Conservation (phyloP, 2,888 invertebrate species). For the Rhagophthalmus giganteus region DNA sequence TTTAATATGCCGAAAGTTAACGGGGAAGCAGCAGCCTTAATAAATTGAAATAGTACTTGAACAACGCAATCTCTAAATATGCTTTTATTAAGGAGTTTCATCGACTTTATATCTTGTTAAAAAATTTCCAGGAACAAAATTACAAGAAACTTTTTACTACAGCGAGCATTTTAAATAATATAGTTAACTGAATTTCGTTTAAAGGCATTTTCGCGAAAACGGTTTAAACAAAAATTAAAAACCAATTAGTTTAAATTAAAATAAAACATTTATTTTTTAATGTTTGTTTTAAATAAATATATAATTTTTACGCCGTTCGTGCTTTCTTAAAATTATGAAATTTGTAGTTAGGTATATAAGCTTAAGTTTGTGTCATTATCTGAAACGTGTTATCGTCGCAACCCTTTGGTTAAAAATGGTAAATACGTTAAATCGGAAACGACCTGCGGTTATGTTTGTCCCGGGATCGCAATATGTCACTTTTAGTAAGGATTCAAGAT, state of each 20-base stretch:
- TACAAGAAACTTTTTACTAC: neutral
- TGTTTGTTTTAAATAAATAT: too few relatives aligned
- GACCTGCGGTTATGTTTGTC: constrained; percentile 20
- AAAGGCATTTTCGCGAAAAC: constrained; percentile 7
- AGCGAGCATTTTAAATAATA: neutral
- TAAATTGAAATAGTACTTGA: too few relatives aligned
- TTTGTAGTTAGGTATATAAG: neutral
- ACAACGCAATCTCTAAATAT: too few relatives aligned
- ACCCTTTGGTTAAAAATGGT: constrained; percentile 23
- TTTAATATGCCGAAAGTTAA: too few relatives aligned
- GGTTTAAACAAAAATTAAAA: neutral
- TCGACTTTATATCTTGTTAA: too few relatives aligned
- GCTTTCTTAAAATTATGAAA: too few relatives aligned
- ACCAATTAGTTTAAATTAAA: neutral
- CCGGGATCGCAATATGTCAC: constrained; percentile 22
- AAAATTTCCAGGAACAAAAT: too few relatives aligned
- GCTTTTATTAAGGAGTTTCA: too few relatives aligned
- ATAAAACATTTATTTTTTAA: neutral
- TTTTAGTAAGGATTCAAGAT: constrained; percentile 22
- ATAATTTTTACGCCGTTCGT: too few relatives aligned
- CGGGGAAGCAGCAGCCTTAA: too few relatives aligned
- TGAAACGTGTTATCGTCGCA: constrained; percentile 13
- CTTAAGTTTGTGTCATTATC: constrained; percentile 1
- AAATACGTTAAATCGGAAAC: constrained; percentile 16
- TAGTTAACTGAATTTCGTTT: constrained; percentile 9